These are phyloP conservation scores for Oreonectes daqikongensis DNA, from an alignment of 2,797 vertebrate species.

Conservation along the genomic window DNA sequence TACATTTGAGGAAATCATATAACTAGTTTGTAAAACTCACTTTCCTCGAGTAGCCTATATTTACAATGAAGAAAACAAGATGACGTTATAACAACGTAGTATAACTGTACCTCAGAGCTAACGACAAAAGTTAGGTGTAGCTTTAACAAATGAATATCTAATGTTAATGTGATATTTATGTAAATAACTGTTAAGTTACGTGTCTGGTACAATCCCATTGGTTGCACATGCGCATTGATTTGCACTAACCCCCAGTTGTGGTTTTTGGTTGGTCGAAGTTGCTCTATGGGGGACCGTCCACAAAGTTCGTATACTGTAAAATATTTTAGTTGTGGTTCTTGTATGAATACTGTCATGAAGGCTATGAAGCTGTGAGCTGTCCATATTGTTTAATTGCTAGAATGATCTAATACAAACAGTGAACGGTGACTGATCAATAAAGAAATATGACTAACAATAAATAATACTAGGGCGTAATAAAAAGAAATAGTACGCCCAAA, in stretches of 20 bases:
- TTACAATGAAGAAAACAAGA: background rate
- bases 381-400: background rate
- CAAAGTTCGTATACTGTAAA: background rate
- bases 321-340: background rate
- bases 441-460: too few relatives aligned
- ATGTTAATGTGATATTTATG: too few relatives aligned
- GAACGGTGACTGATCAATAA: too few relatives aligned
- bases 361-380: background rate
- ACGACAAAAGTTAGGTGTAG: background rate
- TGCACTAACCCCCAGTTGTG: background rate
- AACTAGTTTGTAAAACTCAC: background rate
- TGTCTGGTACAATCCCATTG: too few relatives aligned
- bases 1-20: too few relatives aligned
- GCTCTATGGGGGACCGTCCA: background rate
- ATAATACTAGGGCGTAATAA: too few relatives aligned
- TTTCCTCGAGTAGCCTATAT: background rate
- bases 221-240: too few relatives aligned
- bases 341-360: too few relatives aligned
- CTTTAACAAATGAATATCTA: too few relatives aligned
- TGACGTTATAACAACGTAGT: background rate
- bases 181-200: too few relatives aligned
- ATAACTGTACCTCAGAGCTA: background rate
- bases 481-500: background rate
- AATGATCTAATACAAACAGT: too few relatives aligned
- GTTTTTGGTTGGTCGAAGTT: background rate